Evolutionary conservation across 2,797 vertebrate species (phyloP), one percentile per base, ranked within the genome.

Genomic region (Setipinna tenuifilis): DNA sequence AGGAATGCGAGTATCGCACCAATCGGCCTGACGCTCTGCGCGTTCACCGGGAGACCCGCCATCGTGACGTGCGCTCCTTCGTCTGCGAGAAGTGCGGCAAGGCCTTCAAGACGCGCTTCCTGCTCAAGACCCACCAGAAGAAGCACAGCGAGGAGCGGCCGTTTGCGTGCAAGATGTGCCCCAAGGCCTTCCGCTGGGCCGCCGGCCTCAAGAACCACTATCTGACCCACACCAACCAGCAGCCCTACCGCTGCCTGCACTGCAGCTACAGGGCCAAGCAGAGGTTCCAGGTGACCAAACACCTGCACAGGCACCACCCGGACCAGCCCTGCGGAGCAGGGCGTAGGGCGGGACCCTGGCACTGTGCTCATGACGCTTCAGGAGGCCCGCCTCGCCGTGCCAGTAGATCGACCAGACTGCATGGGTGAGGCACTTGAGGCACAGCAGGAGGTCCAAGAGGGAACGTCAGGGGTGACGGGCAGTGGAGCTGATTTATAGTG

Each of bases 21-120:
- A 99, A 98, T 95, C 93, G 98, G 0, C 97, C 97, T 0, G 98
- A 99, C 0, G 97, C 98, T 0, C 95, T 99, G 14, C 97, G 97
- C 0, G 94, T 97, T 44, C 98, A 99, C 91, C 93, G 94, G 11
- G 96, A 97, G 90, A 99, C 98, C 0, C 96, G 97, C 50, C 98
- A 99, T 90, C 95, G 94, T 1, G 97, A 98, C 3, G 86, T 89
- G 0, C 97, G 98, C 25, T 94, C 97, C 81, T 99, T 97, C 88
- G 95, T 99, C 93, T 99, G 98, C 0, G 98, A 99, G 90, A 97
- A 98, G 89, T 99, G 98, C 0, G 98, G 98, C 91, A 99, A 99
- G 91, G 96, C 97, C 86, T 99, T 99, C 94, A 99, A 99, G 92
- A 99, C 98, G 0, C 96, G 95, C 86, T 99, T 98, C 89, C 95